A percentile compares a stretch with the other conserved stretches of the same genome.
Evolutionary conservation across 2,888 invertebrate species (phyloP).

Genomic region (Parnassius apollo): DNA sequence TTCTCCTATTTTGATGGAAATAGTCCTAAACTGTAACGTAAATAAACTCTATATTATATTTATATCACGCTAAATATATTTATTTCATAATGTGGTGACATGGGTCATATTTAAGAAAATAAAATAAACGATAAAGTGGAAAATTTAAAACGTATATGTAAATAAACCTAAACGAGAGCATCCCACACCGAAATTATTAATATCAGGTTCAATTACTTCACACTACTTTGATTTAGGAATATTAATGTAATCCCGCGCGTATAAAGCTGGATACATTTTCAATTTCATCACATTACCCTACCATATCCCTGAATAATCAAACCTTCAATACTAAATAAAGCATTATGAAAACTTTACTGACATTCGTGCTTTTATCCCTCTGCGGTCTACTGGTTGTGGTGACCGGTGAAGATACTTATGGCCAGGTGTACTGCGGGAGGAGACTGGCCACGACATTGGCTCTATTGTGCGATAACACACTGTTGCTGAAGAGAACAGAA

Average conservation of each 20-base stretch:
- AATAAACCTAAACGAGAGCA: not conserved
- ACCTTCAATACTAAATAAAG: not conserved
- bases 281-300: not conserved
- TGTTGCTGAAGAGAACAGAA: constrained; percentile 29
- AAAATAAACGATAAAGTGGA: too few relatives aligned
- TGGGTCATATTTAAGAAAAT: too few relatives aligned
- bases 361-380: constrained; percentile 4
- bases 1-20: too few relatives aligned
- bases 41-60: too few relatives aligned
- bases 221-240: not conserved
- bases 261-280: constrained; percentile 3
- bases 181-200: constrained; percentile 2
- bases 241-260: not conserved
- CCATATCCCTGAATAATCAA: not conserved
- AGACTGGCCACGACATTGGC: constrained; percentile 33
- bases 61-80: not conserved
- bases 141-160: too few relatives aligned
- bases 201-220: constrained; percentile 4
- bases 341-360: constrained; percentile 8
- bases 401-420: not conserved
- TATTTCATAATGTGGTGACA: not conserved
- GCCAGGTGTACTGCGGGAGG: constrained; percentile 16
- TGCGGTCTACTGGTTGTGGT: not conserved
- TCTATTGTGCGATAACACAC: constrained; percentile 27
- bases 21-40: too few relatives aligned